A percentile compares a stretch with the other conserved stretches of the same genome.
Conservation (phyloP, 2,888 invertebrate genomes). For the Macrophya annulata region DNA sequence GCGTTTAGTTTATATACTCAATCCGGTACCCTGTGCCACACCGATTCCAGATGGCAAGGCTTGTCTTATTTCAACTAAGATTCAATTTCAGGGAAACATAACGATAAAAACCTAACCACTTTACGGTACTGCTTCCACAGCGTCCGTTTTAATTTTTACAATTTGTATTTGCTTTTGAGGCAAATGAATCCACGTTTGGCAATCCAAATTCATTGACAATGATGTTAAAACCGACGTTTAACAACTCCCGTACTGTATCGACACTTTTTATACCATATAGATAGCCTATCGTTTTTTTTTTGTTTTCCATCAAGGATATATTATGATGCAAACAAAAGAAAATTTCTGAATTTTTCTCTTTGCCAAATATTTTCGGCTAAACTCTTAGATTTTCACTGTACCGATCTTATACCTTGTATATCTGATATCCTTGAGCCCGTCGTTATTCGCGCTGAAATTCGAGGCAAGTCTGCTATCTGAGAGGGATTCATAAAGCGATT, state of each 20-base stretch:
- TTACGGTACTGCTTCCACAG: background rate
- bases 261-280: background rate
- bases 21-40: background rate
- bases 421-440: background rate
- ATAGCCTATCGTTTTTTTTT: background rate
- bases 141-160: background rate
- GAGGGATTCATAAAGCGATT: too few species aligned
- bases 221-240: background rate
- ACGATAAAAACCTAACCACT: background rate
- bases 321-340: background rate
- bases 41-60: background rate
- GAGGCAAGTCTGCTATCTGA: too few species aligned
- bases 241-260: background rate
- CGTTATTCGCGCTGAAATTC: too few species aligned
- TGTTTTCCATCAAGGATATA: background rate
- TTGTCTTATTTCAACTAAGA: background rate
- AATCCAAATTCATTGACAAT: background rate
- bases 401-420: background rate
- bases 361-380: background rate
- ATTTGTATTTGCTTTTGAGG: constrained; percentile 1
- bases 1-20: background rate
- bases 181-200: background rate
- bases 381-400: background rate
- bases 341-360: background rate
- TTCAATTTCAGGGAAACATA: background rate